These are phyloP conservation scores for Rhagonycha lutea DNA, from an alignment of 2,888 invertebrate genomes.

Conservation along the genomic window DNA sequence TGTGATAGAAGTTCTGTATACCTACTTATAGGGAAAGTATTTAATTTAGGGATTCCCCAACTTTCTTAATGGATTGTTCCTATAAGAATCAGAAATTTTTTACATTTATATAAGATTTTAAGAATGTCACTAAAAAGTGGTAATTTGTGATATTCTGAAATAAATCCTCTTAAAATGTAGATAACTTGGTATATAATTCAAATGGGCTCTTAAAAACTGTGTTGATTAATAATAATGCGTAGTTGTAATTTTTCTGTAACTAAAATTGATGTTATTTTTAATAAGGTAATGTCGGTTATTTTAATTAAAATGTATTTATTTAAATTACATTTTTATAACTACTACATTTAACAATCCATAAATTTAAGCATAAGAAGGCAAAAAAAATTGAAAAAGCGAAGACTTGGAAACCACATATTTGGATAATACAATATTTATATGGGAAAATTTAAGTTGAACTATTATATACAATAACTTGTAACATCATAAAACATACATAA, in stretches of 20 bases:
- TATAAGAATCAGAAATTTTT: too few species aligned
- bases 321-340: constrained; percentile 15
- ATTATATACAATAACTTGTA: not conserved
- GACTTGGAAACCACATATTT: not conserved
- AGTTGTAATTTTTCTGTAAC: not conserved
- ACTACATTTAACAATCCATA: constrained; percentile 29
- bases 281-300: not conserved
- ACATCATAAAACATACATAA: not conserved
- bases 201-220: not conserved
- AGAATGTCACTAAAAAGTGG: too few species aligned
- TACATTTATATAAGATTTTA: too few species aligned
- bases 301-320: constrained; percentile 24
- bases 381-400: not conserved
- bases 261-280: not conserved
- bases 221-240: not conserved
- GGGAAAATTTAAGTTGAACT: not conserved
- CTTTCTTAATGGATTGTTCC: too few species aligned
- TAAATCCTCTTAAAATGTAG: not conserved
- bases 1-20: too few species aligned
- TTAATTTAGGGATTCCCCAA: too few species aligned
- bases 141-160: not conserved
- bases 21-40: too few species aligned
- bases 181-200: not conserved
- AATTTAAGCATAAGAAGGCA: constrained; percentile 10
- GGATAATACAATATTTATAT: not conserved